phyloP scores from a whole-genome alignment of 2,113 vertebrate species.

The Dinomys branickii region DNA sequence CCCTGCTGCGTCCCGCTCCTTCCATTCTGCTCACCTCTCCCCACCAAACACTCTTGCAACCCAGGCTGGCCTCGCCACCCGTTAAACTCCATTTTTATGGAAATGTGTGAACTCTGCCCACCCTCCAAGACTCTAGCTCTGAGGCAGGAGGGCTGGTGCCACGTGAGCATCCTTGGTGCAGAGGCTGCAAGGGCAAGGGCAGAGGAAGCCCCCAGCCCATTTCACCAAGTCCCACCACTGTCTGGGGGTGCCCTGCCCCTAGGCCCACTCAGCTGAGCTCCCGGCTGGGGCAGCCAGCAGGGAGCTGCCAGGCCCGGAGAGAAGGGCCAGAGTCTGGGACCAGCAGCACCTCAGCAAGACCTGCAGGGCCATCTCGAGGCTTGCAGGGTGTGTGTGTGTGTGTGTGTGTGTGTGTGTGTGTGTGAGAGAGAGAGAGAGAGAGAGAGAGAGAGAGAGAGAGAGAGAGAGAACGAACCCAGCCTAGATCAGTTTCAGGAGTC shows the following conservation, averaged over 20 bases:
- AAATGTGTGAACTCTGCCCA: background rate
- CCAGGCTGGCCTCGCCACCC: background rate
- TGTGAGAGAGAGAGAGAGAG: no score
- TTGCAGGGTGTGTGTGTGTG: no score
- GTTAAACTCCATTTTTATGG: slow-evolving; percentile 26
- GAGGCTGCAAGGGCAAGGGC: background rate
- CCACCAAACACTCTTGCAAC: background rate
- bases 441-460: no score
- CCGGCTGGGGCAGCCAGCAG: background rate
- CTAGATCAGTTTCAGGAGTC: background rate
- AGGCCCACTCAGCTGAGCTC: background rate
- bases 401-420: no score
- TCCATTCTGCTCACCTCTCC: background rate
- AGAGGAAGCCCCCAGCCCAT: background rate
- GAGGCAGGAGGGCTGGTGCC: rapidly evolving
- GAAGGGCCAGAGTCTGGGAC: background rate
- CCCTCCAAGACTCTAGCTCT: background rate
- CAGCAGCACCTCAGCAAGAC: background rate
- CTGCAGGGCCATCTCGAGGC: background rate
- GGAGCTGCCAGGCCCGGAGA: background rate
- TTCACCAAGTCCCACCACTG: background rate
- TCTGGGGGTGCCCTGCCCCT: no score
- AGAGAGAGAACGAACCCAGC: no score
- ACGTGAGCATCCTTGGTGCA: rapidly evolving
- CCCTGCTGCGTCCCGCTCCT: background rate